Percentiles rank a stretch among this genome's conserved stretches.
These are phyloP conservation scores for Apotomis betuletana DNA, from an alignment of 2,888 invertebrate species.

Conservation along the genomic window DNA sequence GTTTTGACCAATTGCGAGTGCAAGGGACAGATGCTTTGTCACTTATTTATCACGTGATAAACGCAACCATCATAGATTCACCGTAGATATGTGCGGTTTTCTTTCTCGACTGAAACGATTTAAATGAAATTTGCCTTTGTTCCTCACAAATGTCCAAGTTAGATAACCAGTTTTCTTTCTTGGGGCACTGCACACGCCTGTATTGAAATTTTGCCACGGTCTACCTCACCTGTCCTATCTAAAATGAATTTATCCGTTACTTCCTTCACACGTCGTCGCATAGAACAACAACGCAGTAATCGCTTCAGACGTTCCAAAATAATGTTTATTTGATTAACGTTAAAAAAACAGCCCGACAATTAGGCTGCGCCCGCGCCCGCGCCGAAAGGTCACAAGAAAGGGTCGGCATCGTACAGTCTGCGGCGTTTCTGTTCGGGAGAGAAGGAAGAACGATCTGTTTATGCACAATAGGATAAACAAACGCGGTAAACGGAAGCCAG, in stretches of 20 bases:
- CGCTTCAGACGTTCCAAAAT: constrained; percentile 55
- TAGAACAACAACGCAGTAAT: constrained; percentile 60
- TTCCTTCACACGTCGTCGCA: constrained; percentile 55
- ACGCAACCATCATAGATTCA: too few species aligned
- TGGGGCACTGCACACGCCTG: not conserved
- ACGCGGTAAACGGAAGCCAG: constrained; percentile 75
- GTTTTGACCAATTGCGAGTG: too few species aligned
- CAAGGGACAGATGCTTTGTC: too few species aligned
- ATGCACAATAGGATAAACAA: constrained; percentile 74
- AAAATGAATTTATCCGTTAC: constrained; percentile 17
- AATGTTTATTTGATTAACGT: constrained; percentile 75
- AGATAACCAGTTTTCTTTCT: too few species aligned
- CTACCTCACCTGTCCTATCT: constrained; percentile 20
- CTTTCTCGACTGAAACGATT: too few species aligned
- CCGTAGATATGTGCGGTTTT: too few species aligned
- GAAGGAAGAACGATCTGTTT: constrained; percentile 66
- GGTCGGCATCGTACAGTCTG: not conserved
- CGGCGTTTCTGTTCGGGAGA: not conserved
- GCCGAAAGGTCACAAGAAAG: not conserved
- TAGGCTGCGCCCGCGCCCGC: constrained; percentile 19
- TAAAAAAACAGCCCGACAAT: constrained; percentile 53
- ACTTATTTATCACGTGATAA: too few species aligned
- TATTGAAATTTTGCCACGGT: not conserved
- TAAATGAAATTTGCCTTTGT: too few species aligned
- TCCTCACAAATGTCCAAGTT: too few species aligned